These are phyloP conservation scores for Cettia cetti DNA, from an alignment of 2,113 vertebrate species.

Conservation along the genomic window DNA sequence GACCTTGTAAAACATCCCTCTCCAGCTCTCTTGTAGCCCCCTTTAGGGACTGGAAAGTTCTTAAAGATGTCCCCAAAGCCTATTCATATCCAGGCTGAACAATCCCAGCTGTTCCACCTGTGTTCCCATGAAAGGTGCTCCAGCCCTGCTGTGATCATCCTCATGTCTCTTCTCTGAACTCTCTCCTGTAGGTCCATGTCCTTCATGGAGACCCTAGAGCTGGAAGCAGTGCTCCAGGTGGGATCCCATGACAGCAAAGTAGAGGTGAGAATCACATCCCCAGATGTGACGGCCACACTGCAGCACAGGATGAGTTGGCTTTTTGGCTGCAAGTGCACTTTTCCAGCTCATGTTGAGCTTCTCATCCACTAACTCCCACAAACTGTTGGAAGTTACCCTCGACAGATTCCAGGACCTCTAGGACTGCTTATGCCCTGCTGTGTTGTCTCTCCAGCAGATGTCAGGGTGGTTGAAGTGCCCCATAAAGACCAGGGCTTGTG, in stretches of 20 bases:
- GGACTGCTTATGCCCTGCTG: not conserved
- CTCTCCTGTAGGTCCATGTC: not conserved
- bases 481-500: not conserved
- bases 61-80: not conserved
- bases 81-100: not conserved
- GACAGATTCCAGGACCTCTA: not conserved
- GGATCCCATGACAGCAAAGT: not conserved
- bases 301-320: too few relatives aligned
- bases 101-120: not conserved
- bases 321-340: not conserved
- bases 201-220: not conserved
- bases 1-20: not conserved
- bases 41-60: not conserved
- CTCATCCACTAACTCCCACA: not conserved
- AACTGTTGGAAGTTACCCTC: not conserved
- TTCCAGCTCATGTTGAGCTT: not conserved
- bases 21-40: not conserved
- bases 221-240: not conserved
- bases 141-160: not conserved
- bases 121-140: not conserved
- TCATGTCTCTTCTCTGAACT: not conserved
- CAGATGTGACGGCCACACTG: not conserved
- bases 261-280: not conserved
- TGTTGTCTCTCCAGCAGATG: not conserved
- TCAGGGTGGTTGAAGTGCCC: accelerated